Evolutionary conservation across 2,888 invertebrate species (phyloP).

Genomic region (Mesorhabditis belari): DNA sequence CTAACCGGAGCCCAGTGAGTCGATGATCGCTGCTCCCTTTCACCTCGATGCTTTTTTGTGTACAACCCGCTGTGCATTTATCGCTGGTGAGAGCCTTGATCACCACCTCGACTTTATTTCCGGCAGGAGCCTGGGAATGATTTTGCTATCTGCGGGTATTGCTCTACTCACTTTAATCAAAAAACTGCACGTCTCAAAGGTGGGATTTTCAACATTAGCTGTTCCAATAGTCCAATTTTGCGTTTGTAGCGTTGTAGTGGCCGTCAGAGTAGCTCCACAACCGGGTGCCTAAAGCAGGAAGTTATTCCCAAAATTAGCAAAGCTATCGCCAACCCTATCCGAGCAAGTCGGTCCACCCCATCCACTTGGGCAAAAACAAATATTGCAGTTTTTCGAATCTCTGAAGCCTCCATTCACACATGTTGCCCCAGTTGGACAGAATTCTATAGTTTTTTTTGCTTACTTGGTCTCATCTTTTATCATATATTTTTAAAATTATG

Average conservation of each 20-base stretch:
- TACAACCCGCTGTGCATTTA: too few relatives aligned
- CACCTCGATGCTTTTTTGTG: too few relatives aligned
- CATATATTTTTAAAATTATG: too few relatives aligned
- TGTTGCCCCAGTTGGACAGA: conserved; percentile 8
- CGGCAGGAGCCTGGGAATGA: too few relatives aligned
- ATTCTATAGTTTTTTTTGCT: too few relatives aligned
- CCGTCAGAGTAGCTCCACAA: background rate
- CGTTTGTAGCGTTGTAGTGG: background rate
- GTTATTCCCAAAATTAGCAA: background rate
- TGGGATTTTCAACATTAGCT: background rate
- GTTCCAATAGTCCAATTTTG: background rate
- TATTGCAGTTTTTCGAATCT: conserved; percentile 29
- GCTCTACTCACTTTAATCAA: conserved; percentile 3
- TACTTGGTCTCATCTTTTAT: too few relatives aligned
- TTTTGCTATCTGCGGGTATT: too few relatives aligned
- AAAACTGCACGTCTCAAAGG: background rate
- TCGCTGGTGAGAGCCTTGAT: too few relatives aligned
- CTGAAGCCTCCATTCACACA: conserved; percentile 45
- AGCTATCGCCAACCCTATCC: conserved; percentile 14
- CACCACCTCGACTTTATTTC: too few relatives aligned
- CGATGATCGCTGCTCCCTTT: too few relatives aligned
- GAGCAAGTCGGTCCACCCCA: conserved; percentile 34
- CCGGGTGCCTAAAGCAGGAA: background rate
- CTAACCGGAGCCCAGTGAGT: too few relatives aligned
- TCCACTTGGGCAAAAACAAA: conserved; percentile 45